A percentile compares a stretch with the other conserved stretches of the same genome.
Evolutionary conservation across 2,888 invertebrate species (phyloP).

Genomic region (Caenorhabditis sinica): DNA sequence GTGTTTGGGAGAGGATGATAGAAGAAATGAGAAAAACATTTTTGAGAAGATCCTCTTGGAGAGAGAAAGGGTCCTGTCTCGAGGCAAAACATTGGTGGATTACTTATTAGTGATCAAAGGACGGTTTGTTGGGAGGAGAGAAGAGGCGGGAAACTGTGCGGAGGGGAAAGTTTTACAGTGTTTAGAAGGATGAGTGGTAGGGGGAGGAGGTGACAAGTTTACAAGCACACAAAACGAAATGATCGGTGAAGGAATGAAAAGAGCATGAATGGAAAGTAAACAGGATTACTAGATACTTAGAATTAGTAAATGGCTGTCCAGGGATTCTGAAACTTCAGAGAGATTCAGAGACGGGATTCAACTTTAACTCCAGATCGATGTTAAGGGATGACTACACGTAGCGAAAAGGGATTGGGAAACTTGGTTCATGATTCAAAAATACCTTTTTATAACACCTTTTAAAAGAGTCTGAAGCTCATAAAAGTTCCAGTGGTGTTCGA

Average conservation of each 20-base stretch:
- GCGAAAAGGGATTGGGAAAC: too few species aligned
- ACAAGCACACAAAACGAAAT: conserved; percentile 8
- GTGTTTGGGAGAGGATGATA: conserved; percentile 21
- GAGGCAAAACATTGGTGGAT: conserved; percentile 16
- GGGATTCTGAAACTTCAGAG: neutral
- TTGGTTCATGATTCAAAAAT: too few species aligned
- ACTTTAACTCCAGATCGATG: too few species aligned
- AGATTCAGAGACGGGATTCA: too few species aligned
- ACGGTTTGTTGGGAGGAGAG: neutral
- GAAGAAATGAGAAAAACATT: conserved; percentile 28
- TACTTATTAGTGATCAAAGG: conserved; percentile 56
- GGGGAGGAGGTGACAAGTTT: conserved; percentile 9
- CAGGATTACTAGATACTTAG: too few species aligned
- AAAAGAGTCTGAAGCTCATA: neutral
- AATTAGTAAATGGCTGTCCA: too few species aligned
- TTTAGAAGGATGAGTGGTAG: conserved; percentile 10
- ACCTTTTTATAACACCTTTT: neutral
- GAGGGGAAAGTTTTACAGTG: neutral
- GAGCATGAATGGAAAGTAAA: neutral
- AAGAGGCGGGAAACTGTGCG: neutral
- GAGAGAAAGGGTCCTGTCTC: conserved; percentile 33
- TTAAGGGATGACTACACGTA: too few species aligned
- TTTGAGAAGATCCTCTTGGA: neutral
- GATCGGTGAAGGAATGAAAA: too few species aligned
- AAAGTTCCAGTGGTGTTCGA: conserved; percentile 39